Evolutionary conservation across 2,797 vertebrate species (phyloP), one percentile per base, ranked within the genome.

Genomic region (Lacerta agilis): DNA sequence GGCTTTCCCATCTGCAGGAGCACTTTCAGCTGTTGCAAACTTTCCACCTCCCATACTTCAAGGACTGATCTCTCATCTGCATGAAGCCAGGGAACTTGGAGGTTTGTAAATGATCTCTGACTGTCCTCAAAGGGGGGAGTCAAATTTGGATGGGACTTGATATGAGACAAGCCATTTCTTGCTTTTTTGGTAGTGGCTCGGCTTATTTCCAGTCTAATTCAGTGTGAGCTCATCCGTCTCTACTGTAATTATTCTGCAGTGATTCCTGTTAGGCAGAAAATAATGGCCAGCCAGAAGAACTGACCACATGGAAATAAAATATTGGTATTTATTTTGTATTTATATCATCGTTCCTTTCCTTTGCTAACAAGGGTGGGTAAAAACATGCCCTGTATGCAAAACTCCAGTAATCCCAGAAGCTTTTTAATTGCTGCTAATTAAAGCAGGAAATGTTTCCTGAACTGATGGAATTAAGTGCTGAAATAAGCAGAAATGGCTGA

Each of bases 391-490:
- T 33, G 13, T 79, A 43, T 61, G 29, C 29, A 64, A 81, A 73
- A 29, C 18, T 87, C 10, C 41, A 73, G 75, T 20, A 45, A 67
- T 23, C 38, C 64, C 27, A 8, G 29, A 43, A 29, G 13, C 81
- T 43, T 79, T 81, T 41, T 82, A 82, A 82, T 69, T 82, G 38
- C 64, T 69, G 27, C 27, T 66, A 69, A 69, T 82, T 67, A 82
- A 82, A 69, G 41, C 38, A 9, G 36, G 36, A 41, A 66, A 81
- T 41, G 64, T 23, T 41, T 67, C 29, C 36, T 67, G 36, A 82
- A 67, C 61, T 17, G 23, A 43, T 23, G 20, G 81, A n/a, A 82
- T 69, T 69, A 69, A 69, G 27, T 69, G 66, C 64, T 45, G 41
- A 43, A 61, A n/a, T 69, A 41, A 69, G 64, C 13, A 82, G 41